Percentiles rank a stretch among this genome's conserved stretches.
phyloP scores from a whole-genome alignment of 2,113 vertebrate genomes.

The Electrona antarctica region DNA sequence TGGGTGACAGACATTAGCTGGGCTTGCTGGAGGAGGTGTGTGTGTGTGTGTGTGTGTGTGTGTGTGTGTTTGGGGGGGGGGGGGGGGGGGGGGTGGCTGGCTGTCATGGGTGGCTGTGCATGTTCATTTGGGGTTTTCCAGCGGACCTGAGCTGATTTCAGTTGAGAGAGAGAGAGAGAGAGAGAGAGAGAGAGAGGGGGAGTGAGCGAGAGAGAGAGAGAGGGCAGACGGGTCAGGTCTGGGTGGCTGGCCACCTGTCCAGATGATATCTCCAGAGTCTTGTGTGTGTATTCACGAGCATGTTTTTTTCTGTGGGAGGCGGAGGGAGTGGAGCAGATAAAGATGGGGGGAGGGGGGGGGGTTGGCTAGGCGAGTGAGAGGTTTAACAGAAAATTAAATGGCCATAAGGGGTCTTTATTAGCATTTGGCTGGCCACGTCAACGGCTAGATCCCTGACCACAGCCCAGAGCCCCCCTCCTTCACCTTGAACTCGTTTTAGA shows the following conservation, averaged over 20 bases:
- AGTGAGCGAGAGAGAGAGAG: slow-evolving; percentile 53
- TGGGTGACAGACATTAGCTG: slow-evolving; percentile 73
- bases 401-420: slow-evolving; percentile 69
- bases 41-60: slow-evolving; percentile 34
- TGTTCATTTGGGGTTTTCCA: slow-evolving; percentile 77
- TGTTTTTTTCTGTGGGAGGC: slow-evolving; percentile 38
- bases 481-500: slow-evolving; percentile 28
- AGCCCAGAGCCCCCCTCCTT: slow-evolving; percentile 9
- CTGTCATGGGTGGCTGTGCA: slow-evolving; percentile 23
- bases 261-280: slow-evolving; percentile 72
- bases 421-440: slow-evolving; percentile 50
- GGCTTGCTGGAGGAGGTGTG: slow-evolving; percentile 39
- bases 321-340: slow-evolving; percentile 15
- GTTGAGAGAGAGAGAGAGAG: slow-evolving; percentile 28
- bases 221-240: slow-evolving; percentile 73
- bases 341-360: slow-evolving; percentile 7
- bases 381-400: slow-evolving; percentile 65
- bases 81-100: background rate
- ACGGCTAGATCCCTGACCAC: slow-evolving; percentile 50
- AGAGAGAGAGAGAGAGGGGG: slow-evolving; percentile 46
- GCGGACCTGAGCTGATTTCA: slow-evolving; percentile 70
- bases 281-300: slow-evolving; percentile 27
- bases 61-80: slow-evolving; percentile 31
- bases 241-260: slow-evolving; percentile 82
- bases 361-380: slow-evolving; percentile 15